phyloP scores from a whole-genome alignment of 30 jellyfish, hydroid and myxozoan genomes.

The Aurelia aurita region DNA sequence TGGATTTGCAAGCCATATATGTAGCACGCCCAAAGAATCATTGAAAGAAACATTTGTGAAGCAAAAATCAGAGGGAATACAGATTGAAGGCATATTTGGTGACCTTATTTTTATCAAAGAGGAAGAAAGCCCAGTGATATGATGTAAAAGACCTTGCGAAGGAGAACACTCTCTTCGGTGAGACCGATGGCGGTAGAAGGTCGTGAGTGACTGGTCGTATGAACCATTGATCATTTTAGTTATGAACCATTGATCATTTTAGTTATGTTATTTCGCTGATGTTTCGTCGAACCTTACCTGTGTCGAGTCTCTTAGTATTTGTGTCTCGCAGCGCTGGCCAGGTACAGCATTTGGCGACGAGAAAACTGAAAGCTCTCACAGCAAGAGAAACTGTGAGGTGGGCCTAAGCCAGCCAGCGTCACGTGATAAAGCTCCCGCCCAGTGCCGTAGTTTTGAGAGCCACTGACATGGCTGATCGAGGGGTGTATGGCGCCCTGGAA shows the following conservation, averaged over 20 bases:
- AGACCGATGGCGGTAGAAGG: background rate
- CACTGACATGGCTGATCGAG: slow-evolving; percentile 1
- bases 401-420: background rate
- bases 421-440: background rate
- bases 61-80: too few relatives aligned
- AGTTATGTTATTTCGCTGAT: background rate
- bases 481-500: slow-evolving; percentile 26
- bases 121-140: too few relatives aligned
- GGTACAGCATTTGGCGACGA: slow-evolving; percentile 3
- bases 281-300: too few relatives aligned
- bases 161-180: background rate
- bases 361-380: background rate
- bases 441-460: background rate
- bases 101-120: too few relatives aligned
- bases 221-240: background rate
- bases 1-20: too few relatives aligned
- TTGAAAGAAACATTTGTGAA: too few relatives aligned
- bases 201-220: background rate
- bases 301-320: too few relatives aligned
- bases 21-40: too few relatives aligned
- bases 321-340: slow-evolving; percentile 1
- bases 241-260: background rate
- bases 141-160: background rate
- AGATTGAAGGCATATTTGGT: too few relatives aligned
- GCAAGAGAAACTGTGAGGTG: background rate